These are phyloP conservation scores for Chlorops oryzae DNA, from an alignment of 1,140 invertebrate species.

Conservation along the genomic window DNA sequence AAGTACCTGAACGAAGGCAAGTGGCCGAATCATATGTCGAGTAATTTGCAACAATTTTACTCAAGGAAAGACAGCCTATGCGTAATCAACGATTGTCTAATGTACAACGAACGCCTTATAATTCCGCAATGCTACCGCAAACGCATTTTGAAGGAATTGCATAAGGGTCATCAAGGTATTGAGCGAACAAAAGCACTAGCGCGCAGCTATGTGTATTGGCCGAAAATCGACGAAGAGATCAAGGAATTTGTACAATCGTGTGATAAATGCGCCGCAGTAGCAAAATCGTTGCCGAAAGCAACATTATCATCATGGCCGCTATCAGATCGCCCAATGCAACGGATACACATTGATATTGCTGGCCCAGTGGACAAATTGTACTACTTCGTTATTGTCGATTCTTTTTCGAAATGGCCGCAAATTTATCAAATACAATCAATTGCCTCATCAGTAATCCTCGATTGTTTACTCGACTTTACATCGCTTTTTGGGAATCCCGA, in stretches of 20 bases:
- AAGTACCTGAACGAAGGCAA: not conserved
- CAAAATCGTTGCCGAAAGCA: slow-evolving; percentile 18
- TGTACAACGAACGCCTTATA: slow-evolving; percentile 11
- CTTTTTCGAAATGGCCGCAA: too few species aligned
- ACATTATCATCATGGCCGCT: slow-evolving; percentile 12
- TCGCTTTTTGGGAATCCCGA: too few species aligned
- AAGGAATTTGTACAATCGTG: slow-evolving; percentile 34
- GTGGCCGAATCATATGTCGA: not conserved
- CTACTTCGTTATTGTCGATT: slow-evolving; percentile 5
- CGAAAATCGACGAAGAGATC: slow-evolving; percentile 25
- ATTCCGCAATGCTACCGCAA: slow-evolving; percentile 40
- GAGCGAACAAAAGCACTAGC: slow-evolving; percentile 30
- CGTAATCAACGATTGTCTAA: slow-evolving; percentile 1
- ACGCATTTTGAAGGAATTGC: slow-evolving; percentile 17
- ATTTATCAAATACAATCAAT: too few species aligned
- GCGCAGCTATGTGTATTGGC: slow-evolving; percentile 36
- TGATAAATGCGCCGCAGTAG: slow-evolving; percentile 18
- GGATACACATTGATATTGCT: slow-evolving; percentile 13
- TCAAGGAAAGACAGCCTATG: slow-evolving; percentile 2
- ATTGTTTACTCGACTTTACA: too few species aligned
- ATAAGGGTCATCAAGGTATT: slow-evolving; percentile 31
- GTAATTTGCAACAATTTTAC: not conserved
- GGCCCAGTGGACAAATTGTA: slow-evolving; percentile 5
- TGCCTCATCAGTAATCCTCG: too few species aligned
- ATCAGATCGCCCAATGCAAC: slow-evolving; percentile 5